These are phyloP conservation scores for Erethizon dorsatum DNA, from an alignment of 2,797 vertebrate species.

Conservation along the genomic window DNA sequence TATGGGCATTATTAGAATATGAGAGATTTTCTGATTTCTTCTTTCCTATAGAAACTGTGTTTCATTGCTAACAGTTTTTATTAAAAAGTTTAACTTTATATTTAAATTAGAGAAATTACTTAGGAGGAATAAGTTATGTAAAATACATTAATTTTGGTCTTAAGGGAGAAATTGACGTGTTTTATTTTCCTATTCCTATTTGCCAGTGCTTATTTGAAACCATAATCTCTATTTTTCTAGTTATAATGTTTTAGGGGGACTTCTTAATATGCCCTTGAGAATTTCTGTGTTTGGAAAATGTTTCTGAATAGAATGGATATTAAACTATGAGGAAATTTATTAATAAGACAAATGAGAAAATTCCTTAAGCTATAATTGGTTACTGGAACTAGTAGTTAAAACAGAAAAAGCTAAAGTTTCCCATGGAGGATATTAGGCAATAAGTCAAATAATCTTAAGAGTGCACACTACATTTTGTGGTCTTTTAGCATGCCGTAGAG, in stretches of 20 bases:
- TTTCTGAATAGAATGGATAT: constrained; percentile 3
- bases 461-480: constrained; percentile 58
- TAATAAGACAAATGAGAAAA: constrained; percentile 75
- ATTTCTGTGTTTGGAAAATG: constrained; percentile 37
- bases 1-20: constrained; percentile 47
- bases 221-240: constrained; percentile 41
- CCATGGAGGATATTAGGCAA: constrained; percentile 43
- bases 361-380: constrained; percentile 64
- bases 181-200: constrained; percentile 12
- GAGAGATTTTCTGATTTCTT: constrained; percentile 30
- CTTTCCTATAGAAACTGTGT: background rate
- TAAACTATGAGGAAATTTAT: constrained; percentile 64
- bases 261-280: constrained; percentile 64
- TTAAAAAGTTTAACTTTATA: constrained; percentile 65
- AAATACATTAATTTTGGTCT: constrained; percentile 60
- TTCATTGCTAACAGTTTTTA: background rate
- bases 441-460: constrained; percentile 69
- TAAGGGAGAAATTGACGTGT: constrained; percentile 29
- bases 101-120: constrained; percentile 65
- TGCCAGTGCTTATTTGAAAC: background rate
- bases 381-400: constrained; percentile 74
- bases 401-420: constrained; percentile 66
- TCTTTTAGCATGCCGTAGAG: constrained; percentile 37
- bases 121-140: constrained; percentile 36
- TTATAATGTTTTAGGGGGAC: constrained; percentile 30